Conservation (phyloP, 2,888 invertebrate species). For the Cantharis nigra region DNA sequence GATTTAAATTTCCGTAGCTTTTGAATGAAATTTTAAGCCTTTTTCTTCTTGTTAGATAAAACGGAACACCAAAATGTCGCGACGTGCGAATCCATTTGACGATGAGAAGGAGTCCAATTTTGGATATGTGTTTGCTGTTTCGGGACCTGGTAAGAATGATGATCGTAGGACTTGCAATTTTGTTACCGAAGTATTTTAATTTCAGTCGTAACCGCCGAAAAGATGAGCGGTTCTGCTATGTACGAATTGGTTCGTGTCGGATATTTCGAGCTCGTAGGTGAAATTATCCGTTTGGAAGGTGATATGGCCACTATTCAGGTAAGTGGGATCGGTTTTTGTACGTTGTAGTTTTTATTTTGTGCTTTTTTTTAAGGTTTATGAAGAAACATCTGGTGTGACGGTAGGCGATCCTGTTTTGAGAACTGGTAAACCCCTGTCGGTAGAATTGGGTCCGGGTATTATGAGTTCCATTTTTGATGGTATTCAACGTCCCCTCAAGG, state of each 20-base stretch:
- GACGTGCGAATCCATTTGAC: slow-evolving; percentile 74
- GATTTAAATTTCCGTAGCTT: slow-evolving; percentile 14
- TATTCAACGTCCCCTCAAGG: slow-evolving; percentile 97
- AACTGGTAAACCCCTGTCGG: slow-evolving; percentile 98
- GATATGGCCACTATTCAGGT: slow-evolving; percentile 99
- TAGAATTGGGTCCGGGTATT: slow-evolving; percentile 98
- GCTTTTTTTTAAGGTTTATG: slow-evolving; percentile 63
- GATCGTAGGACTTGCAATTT: neutral
- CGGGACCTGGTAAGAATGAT: slow-evolving; percentile 85
- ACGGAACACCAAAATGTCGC: slow-evolving; percentile 67
- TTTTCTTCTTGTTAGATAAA: neutral
- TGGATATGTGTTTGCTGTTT: slow-evolving; percentile 96
- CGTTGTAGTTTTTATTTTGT: neutral
- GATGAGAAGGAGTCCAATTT: slow-evolving; percentile 87
- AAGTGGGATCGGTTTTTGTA: slow-evolving; percentile 40
- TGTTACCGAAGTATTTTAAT: slow-evolving; percentile 13
- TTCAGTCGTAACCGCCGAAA: slow-evolving; percentile 97
- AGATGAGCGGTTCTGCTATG: slow-evolving; percentile 99
- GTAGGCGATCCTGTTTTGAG: slow-evolving; percentile 98
- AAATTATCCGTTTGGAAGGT: slow-evolving; percentile 99
- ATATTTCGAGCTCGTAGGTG: slow-evolving; percentile 96
- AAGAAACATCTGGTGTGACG: slow-evolving; percentile 97
- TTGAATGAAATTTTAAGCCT: neutral
- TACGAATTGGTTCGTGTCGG: slow-evolving; percentile 99
- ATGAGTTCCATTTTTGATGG: slow-evolving; percentile 99